Base-by-base conservation (phyloP, 2,797 vertebrate genomes). In the Psittacula derbiana region DNA sequence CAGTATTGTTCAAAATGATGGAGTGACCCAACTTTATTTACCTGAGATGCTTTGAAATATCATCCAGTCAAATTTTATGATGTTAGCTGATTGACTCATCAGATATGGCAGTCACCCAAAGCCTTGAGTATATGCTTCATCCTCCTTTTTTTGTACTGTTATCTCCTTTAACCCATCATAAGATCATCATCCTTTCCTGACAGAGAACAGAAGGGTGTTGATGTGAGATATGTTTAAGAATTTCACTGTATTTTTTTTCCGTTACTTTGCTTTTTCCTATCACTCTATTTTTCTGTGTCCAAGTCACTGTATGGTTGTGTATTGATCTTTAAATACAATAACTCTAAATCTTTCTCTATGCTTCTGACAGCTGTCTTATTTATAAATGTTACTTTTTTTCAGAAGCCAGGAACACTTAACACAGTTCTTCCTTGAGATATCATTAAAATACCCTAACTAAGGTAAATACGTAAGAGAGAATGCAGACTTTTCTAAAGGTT, bases 401-500 rank as follows among this genome's bases (percentile, higher is more conserved):
- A 88, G 58, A 53, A 91, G 31, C 43, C 58, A 82, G 61, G 47
- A 92, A 58, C 60, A 71, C 23, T 96, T 96, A 95, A 88, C 61
- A 62, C 33, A 88, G 33, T 74, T 93, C 60, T 80, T 96, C 86
- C 69, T 76, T 92, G 53, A 92, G 49, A 94, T 93, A 58, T 50
- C 80, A 97, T 97, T 97, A 97, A 97, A 98, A 97, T 97, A 97
- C 96, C 91, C 95, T 97, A 98, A 98, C 31, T 92, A 95, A 97
- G 85, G 84, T 96, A 93, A 93, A 93, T 43, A 79, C 90, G 57
- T 81, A 70, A 90, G 90, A 93, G 36, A 70, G 91, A 93, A 92
- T 19, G 65, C 58, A 94, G 90, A 76, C 52, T 94, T 94, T 94
- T 96, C 94, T 95, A 88, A 97, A 97, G 97, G 96, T 97, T 97